Evolutionary conservation across 35 echinoderm and acorn worm genomes (phyloP).

Genomic region (Nesometra sesokonis): DNA sequence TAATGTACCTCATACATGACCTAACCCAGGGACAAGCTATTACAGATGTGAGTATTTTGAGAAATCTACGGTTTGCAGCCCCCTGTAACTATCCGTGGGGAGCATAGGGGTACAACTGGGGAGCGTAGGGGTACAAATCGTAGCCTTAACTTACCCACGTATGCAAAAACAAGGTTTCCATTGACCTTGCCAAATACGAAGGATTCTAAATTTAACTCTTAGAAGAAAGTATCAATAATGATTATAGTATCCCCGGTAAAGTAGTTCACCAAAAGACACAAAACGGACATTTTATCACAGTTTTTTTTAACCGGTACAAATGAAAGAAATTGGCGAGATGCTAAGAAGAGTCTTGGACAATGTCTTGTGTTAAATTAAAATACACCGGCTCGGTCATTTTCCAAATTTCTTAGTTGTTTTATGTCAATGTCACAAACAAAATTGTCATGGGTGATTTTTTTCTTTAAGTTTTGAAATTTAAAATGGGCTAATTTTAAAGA

Average conservation of each 20-base stretch:
- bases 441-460: background rate
- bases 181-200: no score
- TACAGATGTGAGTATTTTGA: background rate
- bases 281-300: no score
- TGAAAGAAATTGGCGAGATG: no score
- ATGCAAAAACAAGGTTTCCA: background rate
- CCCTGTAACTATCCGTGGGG: background rate
- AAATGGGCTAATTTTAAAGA: background rate
- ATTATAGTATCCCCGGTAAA: no score
- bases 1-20: background rate
- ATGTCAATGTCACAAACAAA: no score
- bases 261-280: no score
- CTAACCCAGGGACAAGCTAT: background rate
- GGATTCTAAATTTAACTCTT: background rate
- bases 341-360: no score
- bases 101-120: background rate
- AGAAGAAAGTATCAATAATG: background rate
- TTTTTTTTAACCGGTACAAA: no score
- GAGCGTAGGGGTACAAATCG: background rate
- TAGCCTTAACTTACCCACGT: background rate
- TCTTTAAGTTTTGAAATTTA: background rate
- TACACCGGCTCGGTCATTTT: no score
- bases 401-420: no score
- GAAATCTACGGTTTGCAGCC: background rate
- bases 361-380: no score